Evolutionary conservation across 2,113 vertebrate species (phyloP).

Genomic region (Myiozetetes cayanensis): DNA sequence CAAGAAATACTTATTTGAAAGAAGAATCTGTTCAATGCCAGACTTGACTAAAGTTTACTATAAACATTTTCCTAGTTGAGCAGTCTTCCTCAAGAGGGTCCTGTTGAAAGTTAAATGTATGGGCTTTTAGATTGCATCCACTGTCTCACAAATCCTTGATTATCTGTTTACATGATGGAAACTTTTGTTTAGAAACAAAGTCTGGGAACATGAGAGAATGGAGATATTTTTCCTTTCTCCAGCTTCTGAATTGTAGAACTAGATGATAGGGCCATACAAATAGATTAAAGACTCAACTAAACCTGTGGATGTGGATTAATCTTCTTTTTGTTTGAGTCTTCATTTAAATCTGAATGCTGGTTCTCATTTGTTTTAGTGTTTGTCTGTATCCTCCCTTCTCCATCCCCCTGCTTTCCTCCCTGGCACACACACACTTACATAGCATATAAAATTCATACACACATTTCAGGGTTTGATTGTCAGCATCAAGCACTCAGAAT

Average conservation of each 20-base stretch:
- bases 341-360: not conserved
- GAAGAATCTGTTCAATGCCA: not conserved
- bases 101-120: not conserved
- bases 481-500: conserved; percentile 64
- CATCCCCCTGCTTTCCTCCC: not conserved
- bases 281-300: not conserved
- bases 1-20: not conserved
- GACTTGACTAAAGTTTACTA: not conserved
- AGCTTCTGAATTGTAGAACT: not conserved
- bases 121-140: not conserved
- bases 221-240: not conserved
- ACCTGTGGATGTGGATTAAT: not conserved
- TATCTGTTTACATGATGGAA: not conserved
- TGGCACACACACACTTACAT: not conserved
- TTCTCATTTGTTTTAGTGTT: not conserved
- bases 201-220: not conserved
- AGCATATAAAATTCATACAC: conserved; percentile 32
- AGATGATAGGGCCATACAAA: not conserved
- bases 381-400: not conserved
- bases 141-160: not conserved
- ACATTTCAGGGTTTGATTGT: conserved; percentile 57
- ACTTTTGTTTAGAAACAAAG: not conserved
- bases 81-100: not conserved
- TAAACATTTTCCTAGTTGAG: not conserved
- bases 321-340: not conserved